Percentiles rank a stretch among this genome's conserved stretches.
These are phyloP conservation scores for Diarsia mendica DNA, from an alignment of 2,888 invertebrate species.

Conservation along the genomic window DNA sequence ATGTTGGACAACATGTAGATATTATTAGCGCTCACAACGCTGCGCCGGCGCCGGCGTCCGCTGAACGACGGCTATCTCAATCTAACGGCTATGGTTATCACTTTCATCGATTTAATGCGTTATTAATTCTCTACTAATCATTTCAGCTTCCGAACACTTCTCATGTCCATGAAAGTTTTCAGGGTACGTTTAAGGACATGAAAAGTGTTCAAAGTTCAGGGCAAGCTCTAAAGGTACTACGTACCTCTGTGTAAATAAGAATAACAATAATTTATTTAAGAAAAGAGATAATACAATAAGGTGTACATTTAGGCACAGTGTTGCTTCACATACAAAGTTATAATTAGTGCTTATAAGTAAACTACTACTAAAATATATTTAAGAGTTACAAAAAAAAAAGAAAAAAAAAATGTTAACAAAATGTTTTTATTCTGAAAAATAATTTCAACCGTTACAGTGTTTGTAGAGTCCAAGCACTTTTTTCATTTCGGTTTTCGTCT, in stretches of 20 bases:
- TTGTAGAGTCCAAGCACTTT: no score
- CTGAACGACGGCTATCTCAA: slow-evolving; percentile 60
- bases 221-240: not conserved
- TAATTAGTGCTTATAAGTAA: no score
- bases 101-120: slow-evolving; percentile 13
- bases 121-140: slow-evolving; percentile 13
- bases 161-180: not conserved
- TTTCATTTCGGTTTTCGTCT: not conserved
- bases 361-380: no score
- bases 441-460: not conserved
- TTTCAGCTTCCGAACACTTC: not conserved
- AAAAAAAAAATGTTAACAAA: no score
- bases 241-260: no score
- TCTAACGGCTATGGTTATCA: slow-evolving; percentile 51
- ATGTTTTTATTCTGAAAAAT: not conserved
- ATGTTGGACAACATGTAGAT: slow-evolving; percentile 74
- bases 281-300: no score
- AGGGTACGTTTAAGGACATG: not conserved
- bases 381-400: no score
- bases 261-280: no score
- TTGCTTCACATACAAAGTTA: no score
- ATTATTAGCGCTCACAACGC: slow-evolving; percentile 72
- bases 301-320: no score
- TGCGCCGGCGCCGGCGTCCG: slow-evolving; percentile 67
- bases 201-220: not conserved